Evolutionary conservation across 1,140 invertebrate species (phyloP).

Genomic region (Pseudomyrmex flavicornis): DNA sequence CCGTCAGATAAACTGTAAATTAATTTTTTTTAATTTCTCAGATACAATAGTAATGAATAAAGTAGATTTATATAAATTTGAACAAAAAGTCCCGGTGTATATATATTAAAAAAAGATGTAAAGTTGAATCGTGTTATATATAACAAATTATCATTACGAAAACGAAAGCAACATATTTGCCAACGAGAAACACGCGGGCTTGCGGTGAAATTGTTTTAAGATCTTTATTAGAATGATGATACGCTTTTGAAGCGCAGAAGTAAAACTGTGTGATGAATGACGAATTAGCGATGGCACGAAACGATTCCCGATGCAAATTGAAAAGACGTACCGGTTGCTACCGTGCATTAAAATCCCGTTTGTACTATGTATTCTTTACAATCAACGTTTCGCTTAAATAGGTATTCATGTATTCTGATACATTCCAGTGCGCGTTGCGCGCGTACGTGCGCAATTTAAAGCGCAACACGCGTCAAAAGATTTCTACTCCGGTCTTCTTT

Average conservation of each 20-base stretch:
- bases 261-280: slow-evolving; percentile 36
- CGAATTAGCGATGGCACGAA: slow-evolving; percentile 23
- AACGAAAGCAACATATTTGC: not conserved
- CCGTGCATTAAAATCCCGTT: slow-evolving; percentile 60
- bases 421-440: slow-evolving; percentile 53
- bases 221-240: slow-evolving; percentile 18
- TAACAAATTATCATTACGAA: not conserved
- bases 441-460: slow-evolving; percentile 38
- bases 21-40: not conserved
- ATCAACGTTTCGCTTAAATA: slow-evolving; percentile 60
- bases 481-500: slow-evolving; percentile 51
- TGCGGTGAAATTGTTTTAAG: not conserved
- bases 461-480: slow-evolving; percentile 56
- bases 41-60: no score
- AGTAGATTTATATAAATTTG: not conserved
- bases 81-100: not conserved
- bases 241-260: slow-evolving; percentile 4
- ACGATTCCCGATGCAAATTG: slow-evolving; percentile 45
- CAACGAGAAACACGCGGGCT: not conserved
- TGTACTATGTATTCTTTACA: slow-evolving; percentile 52
- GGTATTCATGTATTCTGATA: slow-evolving; percentile 61
- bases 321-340: slow-evolving; percentile 44
- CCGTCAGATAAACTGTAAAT: no score
- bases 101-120: no score
- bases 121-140: no score